Evolutionary conservation across 2,113 vertebrate genomes (phyloP).

Genomic region (Balaenoptera acutorostrata): DNA sequence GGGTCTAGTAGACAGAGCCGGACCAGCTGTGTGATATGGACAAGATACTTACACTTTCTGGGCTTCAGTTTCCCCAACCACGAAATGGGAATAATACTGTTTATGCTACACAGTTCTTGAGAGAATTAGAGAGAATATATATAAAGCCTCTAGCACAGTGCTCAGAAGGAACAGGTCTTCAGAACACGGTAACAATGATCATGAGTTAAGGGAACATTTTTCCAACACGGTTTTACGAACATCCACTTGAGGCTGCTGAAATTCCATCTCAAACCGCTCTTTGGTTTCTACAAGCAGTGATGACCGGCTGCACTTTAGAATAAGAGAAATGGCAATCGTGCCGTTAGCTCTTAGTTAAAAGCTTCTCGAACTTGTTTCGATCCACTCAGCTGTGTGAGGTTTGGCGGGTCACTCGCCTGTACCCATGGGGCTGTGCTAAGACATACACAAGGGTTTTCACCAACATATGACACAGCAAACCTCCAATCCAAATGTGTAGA

Average conservation of each 20-base stretch:
- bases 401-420: neutral
- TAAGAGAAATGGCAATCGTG: neutral
- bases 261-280: neutral
- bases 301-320: neutral
- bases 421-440: neutral
- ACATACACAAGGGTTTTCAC: neutral
- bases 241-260: neutral
- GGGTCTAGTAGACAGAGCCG: neutral
- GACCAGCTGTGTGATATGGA: neutral
- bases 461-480: neutral
- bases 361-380: neutral
- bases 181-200: neutral
- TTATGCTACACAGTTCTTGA: neutral
- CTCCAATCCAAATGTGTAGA: neutral
- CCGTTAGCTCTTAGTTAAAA: neutral
- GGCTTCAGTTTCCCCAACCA: neutral
- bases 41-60: neutral
- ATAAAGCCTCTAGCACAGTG: neutral
- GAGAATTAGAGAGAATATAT: neutral
- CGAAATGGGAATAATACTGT: neutral
- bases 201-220: neutral
- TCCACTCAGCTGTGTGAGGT: neutral
- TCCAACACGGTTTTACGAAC: neutral
- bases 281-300: neutral
- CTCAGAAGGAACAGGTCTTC: neutral